A percentile compares a stretch with the other conserved stretches of the same genome.
Conservation (phyloP, 2,113 vertebrate genomes). For the Eublepharis macularius region DNA sequence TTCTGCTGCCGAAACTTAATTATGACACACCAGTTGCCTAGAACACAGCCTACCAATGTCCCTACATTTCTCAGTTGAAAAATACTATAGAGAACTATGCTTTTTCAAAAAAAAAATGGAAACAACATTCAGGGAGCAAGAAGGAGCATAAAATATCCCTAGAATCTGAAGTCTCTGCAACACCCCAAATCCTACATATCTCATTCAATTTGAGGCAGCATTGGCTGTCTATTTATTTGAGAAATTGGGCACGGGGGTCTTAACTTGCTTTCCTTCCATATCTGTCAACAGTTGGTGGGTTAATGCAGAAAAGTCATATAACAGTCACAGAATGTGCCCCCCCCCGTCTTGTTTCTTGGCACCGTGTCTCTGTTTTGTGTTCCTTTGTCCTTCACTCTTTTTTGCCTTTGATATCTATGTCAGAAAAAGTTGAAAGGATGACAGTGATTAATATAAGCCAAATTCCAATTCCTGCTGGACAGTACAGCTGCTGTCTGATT, state of each 20-base stretch:
- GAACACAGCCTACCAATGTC: background rate
- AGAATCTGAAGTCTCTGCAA: background rate
- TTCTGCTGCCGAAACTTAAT: too few relatives aligned
- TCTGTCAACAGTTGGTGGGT: background rate
- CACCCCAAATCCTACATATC: background rate
- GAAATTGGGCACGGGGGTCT: background rate
- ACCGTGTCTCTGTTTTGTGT: constrained; percentile 22
- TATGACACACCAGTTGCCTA: background rate
- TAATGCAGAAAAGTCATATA: constrained; percentile 19
- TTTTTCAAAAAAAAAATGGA: background rate
- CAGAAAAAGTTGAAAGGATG: constrained; percentile 55
- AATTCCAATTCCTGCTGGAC: constrained; percentile 57
- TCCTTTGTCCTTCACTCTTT: constrained; percentile 35
- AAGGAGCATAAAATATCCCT: background rate
- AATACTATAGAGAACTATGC: background rate
- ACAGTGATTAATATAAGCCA: constrained; percentile 63
- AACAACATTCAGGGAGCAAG: background rate
- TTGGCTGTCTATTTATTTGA: background rate
- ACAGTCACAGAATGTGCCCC: background rate
- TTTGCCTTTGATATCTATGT: constrained; percentile 51
- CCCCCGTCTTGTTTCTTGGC: background rate
- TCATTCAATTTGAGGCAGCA: background rate
- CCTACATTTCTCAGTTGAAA: background rate
- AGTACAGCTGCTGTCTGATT: constrained; percentile 44
- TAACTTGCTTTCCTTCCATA: background rate